phyloP scores from a whole-genome alignment of 2,113 vertebrate species.

The Peromyscus maniculatus region DNA sequence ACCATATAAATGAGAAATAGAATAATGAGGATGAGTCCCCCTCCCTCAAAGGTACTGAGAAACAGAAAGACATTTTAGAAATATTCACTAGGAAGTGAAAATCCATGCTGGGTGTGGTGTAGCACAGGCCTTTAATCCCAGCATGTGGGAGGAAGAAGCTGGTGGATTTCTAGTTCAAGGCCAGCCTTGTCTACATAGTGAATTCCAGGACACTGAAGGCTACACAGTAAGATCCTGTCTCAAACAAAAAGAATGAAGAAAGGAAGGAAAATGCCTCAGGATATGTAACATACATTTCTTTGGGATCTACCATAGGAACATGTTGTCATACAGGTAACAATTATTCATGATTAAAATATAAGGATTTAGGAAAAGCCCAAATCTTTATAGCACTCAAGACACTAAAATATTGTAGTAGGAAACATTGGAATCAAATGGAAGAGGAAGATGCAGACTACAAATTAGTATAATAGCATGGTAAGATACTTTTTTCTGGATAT shows the following conservation, averaged over 20 bases:
- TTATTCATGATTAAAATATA: neutral
- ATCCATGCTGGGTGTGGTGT: neutral
- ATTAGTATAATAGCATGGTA: neutral
- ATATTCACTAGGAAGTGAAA: constrained; percentile 44
- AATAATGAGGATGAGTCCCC: neutral
- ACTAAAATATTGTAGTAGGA: neutral
- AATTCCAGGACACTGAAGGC: neutral
- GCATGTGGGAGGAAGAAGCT: neutral
- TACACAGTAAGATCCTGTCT: neutral
- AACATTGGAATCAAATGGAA: neutral
- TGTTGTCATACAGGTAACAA: neutral
- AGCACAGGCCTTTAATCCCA: neutral
- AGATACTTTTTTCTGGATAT: neutral
- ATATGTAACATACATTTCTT: neutral
- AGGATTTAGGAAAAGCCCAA: neutral
- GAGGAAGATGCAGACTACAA: neutral
- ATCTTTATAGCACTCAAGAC: neutral
- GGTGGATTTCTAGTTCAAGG: neutral
- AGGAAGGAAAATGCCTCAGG: neutral
- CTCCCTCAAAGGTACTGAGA: neutral
- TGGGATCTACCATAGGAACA: neutral
- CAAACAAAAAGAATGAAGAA: neutral
- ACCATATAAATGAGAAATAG: constrained; percentile 18
- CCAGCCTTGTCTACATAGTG: neutral
- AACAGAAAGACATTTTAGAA: neutral